Percentiles rank a stretch among this genome's conserved stretches.
Conservation (phyloP, 2,797 vertebrate species). For the Pristis pectinata region DNA sequence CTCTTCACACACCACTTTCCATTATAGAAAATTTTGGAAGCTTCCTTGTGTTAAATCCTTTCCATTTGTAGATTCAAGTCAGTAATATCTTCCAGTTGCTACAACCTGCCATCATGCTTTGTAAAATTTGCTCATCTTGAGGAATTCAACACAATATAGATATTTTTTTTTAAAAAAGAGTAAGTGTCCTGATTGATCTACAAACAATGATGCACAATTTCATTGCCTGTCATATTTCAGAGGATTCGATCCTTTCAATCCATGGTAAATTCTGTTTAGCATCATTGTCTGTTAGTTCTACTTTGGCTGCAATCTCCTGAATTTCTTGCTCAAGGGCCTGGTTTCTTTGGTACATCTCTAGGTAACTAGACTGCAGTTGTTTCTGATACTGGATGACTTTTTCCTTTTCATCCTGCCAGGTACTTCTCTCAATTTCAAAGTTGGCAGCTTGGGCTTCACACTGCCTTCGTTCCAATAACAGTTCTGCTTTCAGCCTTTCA, state of each 20-base stretch:
- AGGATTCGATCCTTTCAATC: constrained; percentile 89
- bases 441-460: constrained; percentile 79
- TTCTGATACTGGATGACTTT: constrained; percentile 96
- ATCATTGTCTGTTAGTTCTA: constrained; percentile 12
- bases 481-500: constrained; percentile 82
- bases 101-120: not conserved
- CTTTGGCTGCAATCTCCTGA: constrained; percentile 53
- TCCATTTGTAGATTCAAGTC: not conserved
- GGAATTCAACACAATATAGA: not conserved
- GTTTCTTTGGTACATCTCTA: constrained; percentile 89
- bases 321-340: constrained; percentile 79
- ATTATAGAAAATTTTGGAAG: not conserved
- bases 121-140: not conserved
- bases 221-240: constrained; percentile 77
- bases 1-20: not conserved
- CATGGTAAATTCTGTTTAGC: constrained; percentile 58
- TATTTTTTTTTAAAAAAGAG: too few species aligned
- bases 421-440: constrained; percentile 84
- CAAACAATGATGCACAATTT: not conserved
- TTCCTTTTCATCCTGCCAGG: constrained; percentile 94
- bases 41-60: too few species aligned
- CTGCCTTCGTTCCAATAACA: constrained; percentile 84
- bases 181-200: not conserved
- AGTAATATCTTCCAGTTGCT: not conserved
- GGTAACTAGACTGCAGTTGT: constrained; percentile 91